A percentile compares a stretch with the other conserved stretches of the same genome.
phyloP scores from a whole-genome alignment of 2,888 invertebrate genomes.

The Eucriotettix oculatus region DNA sequence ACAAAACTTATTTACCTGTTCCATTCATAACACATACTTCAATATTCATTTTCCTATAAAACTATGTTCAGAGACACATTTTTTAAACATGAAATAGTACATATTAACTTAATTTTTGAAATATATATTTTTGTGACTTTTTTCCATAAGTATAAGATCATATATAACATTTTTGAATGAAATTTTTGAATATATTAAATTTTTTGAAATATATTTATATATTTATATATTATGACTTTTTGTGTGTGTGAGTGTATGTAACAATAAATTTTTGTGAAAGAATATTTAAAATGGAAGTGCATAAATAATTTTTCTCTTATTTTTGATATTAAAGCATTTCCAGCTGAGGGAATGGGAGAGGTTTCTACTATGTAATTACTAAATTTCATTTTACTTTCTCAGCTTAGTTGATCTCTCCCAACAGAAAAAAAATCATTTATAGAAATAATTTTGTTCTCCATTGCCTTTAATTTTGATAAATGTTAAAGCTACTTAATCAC shows the following conservation, averaged over 20 bases:
- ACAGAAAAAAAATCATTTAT: neutral
- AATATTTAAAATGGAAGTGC: neutral
- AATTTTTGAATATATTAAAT: slow-evolving; percentile 1
- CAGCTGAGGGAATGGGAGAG: slow-evolving; percentile 26
- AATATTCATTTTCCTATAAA: neutral
- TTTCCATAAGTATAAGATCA: slow-evolving; percentile 1
- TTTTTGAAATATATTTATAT: slow-evolving; percentile 1
- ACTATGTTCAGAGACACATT: neutral
- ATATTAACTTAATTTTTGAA: neutral
- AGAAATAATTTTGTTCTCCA: neutral
- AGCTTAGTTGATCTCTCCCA: neutral
- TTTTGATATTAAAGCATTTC: slow-evolving; percentile 25
- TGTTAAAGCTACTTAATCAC: slow-evolving; percentile 10
- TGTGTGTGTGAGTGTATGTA: slow-evolving; percentile 13
- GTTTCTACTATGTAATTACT: slow-evolving; percentile 20
- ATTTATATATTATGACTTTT: slow-evolving; percentile 10
- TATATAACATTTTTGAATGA: neutral
- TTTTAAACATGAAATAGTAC: neutral
- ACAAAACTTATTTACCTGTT: neutral
- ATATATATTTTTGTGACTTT: slow-evolving; percentile 2
- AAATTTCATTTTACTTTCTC: neutral
- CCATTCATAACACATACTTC: neutral
- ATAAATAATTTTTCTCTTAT: slow-evolving; percentile 25
- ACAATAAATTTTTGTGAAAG: neutral
- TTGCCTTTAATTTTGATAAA: slow-evolving; percentile 4